Base-by-base conservation (phyloP, 2,888 invertebrate species). In the Invenusta paracnida region DNA sequence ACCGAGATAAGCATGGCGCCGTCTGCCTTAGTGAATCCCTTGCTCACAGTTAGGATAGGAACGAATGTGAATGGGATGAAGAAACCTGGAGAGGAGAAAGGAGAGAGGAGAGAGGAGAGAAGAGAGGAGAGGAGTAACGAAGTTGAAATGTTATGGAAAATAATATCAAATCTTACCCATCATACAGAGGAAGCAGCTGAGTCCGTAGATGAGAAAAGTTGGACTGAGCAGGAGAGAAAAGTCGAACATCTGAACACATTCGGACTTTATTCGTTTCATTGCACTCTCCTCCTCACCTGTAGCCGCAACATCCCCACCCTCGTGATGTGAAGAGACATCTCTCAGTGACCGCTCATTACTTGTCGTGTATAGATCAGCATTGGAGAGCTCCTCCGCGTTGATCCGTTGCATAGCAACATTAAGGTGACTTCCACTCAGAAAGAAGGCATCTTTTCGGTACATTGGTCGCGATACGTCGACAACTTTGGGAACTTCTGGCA, bases 41-140 rank as follows among this genome's bases (percentile, higher is more conserved):
- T 84, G 29, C 88, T 87, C 11, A 87, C 84, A n/a, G 90, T 89
- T 81, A 89, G 83, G 81, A 87, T 89, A 13, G 90, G 90, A 86
- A 96, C 92, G 89, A 94, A 98, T 92, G 95, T 93, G 91, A 95
- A 97, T 0, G 98, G 98, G 0, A 97, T 95, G 91, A 96, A 98
- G 93, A 97, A 96, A 87, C 97, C 97, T 93, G 96, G 93, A 89
- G n/a, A n/a, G n/a, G n/a, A n/a, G n/a, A n/a, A n/a, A n/a, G n/a
- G n/a, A n/a, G n/a, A n/a, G 87, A 67, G 23, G 85, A 27, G 85
- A 27, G 86, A 87, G 30, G 13, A 17, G 17, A 66, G 66, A 66
- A 66, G 13, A 17, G 66, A 66, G 66, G n/a, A n/a, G n/a, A n/a
- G n/a, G n/a, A n/a, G 13, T 48, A 48, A 11, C 48, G 5, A 2